A percentile compares a stretch with the other conserved stretches of the same genome.
Conservation (phyloP, 2,113 vertebrate species). For the Ramphastos sulfuratus region DNA sequence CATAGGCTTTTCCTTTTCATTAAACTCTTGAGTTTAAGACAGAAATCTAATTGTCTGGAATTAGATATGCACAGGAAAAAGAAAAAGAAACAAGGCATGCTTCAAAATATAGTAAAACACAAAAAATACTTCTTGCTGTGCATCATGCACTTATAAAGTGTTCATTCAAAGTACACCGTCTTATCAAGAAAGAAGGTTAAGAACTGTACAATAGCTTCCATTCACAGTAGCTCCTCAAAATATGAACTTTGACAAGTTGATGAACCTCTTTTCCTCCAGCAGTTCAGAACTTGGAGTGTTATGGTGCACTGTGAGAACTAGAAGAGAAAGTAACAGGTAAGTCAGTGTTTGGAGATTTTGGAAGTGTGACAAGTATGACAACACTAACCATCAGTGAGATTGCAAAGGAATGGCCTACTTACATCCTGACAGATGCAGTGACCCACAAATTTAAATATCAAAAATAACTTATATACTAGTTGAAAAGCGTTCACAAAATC, state of each 20-base stretch:
- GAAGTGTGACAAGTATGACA: neutral
- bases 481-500: neutral
- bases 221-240: constrained; percentile 37
- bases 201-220: neutral
- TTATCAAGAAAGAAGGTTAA: constrained; percentile 17
- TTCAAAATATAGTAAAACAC: constrained; percentile 38
- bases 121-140: constrained; percentile 27
- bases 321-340: neutral
- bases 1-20: neutral
- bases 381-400: neutral
- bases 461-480: neutral
- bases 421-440: neutral
- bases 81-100: neutral
- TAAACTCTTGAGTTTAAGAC: neutral
- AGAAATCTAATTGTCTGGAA: neutral
- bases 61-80: neutral
- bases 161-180: neutral
- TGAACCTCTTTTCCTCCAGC: neutral
- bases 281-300: constrained; percentile 71
- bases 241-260: constrained; percentile 42
- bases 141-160: constrained; percentile 8
- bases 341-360: neutral
- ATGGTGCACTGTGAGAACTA: constrained; percentile 81
- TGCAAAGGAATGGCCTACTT: neutral
- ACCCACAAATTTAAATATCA: neutral